Evolutionary conservation across 2,113 vertebrate genomes (phyloP).

Genomic region (Uria aalge): DNA sequence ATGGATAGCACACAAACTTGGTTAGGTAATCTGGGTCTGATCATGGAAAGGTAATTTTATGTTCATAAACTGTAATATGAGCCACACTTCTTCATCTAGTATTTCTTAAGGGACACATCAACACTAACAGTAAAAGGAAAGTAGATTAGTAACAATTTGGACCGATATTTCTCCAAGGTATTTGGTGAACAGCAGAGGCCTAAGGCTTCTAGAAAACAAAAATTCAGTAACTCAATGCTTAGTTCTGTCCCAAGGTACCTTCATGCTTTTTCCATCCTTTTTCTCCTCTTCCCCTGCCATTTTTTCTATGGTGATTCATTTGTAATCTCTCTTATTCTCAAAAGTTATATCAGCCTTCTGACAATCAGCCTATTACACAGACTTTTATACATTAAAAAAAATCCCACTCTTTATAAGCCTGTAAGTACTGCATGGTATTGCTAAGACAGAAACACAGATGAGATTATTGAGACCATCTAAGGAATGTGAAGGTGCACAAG

Average conservation of each 20-base stretch:
- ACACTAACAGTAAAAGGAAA: background rate
- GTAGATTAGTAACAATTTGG: background rate
- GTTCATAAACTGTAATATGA: background rate
- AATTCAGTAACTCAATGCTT: background rate
- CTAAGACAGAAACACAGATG: background rate
- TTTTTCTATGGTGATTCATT: background rate
- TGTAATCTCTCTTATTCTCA: background rate
- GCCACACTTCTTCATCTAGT: background rate
- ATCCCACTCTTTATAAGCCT: background rate
- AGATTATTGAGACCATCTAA: background rate
- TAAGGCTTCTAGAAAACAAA: background rate
- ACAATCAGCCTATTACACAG: background rate
- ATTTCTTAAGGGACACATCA: background rate
- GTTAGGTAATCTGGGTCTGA: background rate
- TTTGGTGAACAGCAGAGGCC: background rate
- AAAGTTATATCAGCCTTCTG: background rate
- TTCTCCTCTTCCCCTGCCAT: background rate
- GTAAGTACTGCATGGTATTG: background rate
- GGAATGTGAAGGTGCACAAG: background rate
- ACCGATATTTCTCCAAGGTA: background rate
- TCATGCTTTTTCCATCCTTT: background rate
- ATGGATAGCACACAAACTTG: background rate
- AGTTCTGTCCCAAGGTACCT: background rate
- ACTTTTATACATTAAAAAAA: background rate
- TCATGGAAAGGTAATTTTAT: background rate